A percentile compares a stretch with the other conserved stretches of the same genome.
These are phyloP conservation scores for Castor canadensis DNA, from an alignment of 2,113 vertebrate species.

Conservation along the genomic window DNA sequence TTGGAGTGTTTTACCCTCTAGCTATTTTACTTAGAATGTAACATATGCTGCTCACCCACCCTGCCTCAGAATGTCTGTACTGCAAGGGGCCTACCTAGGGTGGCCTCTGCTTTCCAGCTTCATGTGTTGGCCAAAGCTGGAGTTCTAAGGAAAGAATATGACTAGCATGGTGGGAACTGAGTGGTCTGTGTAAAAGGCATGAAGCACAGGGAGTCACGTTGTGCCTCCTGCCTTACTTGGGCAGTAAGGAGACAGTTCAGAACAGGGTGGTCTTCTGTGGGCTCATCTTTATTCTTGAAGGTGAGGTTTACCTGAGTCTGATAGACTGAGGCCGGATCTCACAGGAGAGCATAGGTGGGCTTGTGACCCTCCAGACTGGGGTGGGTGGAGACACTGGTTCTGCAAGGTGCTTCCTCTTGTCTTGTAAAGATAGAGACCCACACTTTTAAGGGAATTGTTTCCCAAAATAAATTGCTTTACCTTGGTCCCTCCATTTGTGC, in stretches of 20 bases:
- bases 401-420: constrained; percentile 39
- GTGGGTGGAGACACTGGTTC: neutral
- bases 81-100: neutral
- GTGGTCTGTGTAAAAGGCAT: neutral
- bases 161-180: constrained; percentile 42
- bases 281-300: constrained; percentile 45
- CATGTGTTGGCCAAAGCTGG: constrained; percentile 49
- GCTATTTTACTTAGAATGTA: constrained; percentile 83
- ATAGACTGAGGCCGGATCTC: neutral
- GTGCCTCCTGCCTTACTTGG: neutral
- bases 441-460: constrained; percentile 1
- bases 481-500: constrained; percentile 38
- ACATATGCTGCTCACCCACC: constrained; percentile 52
- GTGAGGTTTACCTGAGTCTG: neutral
- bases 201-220: neutral
- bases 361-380: neutral
- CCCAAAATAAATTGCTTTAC: constrained; percentile 5
- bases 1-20: constrained; percentile 86
- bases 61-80: constrained; percentile 61
- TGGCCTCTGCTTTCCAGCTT: constrained; percentile 51
- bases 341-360: neutral
- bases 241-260: neutral
- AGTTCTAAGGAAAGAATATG: constrained; percentile 56
- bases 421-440: constrained; percentile 19
- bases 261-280: neutral